Evolutionary conservation across 2,888 invertebrate species (phyloP).

Genomic region (Candidula unifasciata): DNA sequence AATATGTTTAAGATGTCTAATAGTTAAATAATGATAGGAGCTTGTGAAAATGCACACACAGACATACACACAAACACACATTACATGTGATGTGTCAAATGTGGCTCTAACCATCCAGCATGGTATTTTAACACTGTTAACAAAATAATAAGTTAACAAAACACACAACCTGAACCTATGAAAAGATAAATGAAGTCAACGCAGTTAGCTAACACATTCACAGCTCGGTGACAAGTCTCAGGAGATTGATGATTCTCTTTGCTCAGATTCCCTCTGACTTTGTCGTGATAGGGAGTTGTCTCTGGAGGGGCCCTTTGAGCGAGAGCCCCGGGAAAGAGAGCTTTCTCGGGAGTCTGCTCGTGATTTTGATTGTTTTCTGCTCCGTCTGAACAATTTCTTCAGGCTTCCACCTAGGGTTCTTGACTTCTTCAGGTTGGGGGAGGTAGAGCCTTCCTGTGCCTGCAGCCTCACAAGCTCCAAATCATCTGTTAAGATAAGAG

Average conservation of each 20-base stretch:
- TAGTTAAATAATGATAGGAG: neutral
- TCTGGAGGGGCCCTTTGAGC: conserved; percentile 64
- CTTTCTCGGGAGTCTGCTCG: conserved; percentile 69
- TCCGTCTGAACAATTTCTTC: conserved; percentile 71
- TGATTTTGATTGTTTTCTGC: conserved; percentile 66
- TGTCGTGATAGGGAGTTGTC: conserved; percentile 67
- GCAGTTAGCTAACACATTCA: neutral
- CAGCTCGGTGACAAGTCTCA: conserved; percentile 45
- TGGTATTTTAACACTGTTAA: neutral
- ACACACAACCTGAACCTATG: too few species aligned
- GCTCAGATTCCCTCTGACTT: conserved; percentile 48
- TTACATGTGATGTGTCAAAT: neutral
- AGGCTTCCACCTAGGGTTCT: conserved; percentile 73
- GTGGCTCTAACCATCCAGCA: neutral
- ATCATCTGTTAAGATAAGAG: conserved; percentile 65
- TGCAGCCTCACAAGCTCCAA: conserved; percentile 66
- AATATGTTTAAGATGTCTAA: neutral
- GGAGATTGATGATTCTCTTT: conserved; percentile 56
- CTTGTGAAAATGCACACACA: conserved; percentile 10
- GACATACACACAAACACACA: neutral
- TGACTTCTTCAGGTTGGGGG: conserved; percentile 71
- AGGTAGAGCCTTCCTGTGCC: conserved; percentile 56
- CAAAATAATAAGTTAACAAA: neutral
- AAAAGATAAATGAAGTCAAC: neutral
- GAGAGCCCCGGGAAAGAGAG: conserved; percentile 68